Conservation (phyloP, 2,113 vertebrate genomes). For the Apus apus region DNA sequence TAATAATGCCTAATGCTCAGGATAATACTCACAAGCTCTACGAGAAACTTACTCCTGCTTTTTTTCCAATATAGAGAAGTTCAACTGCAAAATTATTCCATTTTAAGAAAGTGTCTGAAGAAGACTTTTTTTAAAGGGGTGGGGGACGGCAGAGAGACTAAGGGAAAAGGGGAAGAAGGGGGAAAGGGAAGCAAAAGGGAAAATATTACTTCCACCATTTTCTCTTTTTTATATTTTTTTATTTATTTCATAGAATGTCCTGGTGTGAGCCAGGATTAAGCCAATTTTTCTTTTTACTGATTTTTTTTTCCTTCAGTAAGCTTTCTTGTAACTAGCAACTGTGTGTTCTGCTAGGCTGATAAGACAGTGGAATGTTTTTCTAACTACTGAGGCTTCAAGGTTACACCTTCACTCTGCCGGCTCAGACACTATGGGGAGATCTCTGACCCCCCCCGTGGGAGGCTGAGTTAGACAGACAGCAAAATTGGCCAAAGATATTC, state of each 20-base stretch:
- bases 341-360: too few relatives aligned
- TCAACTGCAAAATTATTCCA: not conserved
- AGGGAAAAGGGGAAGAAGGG: not conserved
- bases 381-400: too few relatives aligned
- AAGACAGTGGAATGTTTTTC: too few relatives aligned
- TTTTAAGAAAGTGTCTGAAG: not conserved
- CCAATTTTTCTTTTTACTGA: too few relatives aligned
- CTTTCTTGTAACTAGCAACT: too few relatives aligned
- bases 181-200: not conserved
- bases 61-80: not conserved
- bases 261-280: too few relatives aligned
- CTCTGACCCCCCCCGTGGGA: too few relatives aligned
- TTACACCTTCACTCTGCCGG: too few relatives aligned
- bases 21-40: not conserved
- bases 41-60: not conserved
- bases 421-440: too few relatives aligned
- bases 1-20: not conserved
- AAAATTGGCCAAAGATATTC: too few relatives aligned
- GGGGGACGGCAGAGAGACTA: fast-evolving
- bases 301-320: too few relatives aligned
- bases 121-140: not conserved
- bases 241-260: not conserved
- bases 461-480: too few relatives aligned
- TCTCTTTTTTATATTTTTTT: not conserved
- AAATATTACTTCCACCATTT: fast-evolving